Percentiles rank a stretch among this genome's conserved stretches.
Conservation (phyloP, 2,888 invertebrate species). For the Drosophila flavopinicola region DNA sequence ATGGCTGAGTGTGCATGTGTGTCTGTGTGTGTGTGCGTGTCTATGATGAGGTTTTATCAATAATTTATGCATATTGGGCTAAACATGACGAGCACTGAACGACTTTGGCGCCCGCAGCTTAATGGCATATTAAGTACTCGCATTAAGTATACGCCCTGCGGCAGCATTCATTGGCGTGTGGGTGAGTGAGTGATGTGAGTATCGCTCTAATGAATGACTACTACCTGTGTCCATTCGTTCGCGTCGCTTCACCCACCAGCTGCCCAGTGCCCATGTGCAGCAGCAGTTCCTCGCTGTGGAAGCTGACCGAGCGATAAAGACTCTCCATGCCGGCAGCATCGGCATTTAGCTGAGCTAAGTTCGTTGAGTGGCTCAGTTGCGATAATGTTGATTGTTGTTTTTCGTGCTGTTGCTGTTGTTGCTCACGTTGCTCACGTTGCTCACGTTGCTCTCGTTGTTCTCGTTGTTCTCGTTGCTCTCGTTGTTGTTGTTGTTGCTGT, state of each 20-base stretch:
- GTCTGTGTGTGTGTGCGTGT: not conserved
- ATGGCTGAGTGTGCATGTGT: not conserved
- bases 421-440: slow-evolving; percentile 36
- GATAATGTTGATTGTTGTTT: slow-evolving; percentile 37
- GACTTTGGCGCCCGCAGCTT: slow-evolving; percentile 18
- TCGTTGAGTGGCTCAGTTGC: slow-evolving; percentile 10
- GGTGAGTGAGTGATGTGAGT: slow-evolving; percentile 5
- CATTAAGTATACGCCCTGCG: slow-evolving; percentile 49
- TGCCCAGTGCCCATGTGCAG: slow-evolving; percentile 58
- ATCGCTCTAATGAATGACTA: slow-evolving; percentile 19
- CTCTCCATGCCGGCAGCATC: slow-evolving; percentile 18
- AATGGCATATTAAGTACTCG: slow-evolving; percentile 48
- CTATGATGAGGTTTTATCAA: not conserved
- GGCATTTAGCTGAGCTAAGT: slow-evolving; percentile 3
- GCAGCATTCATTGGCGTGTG: slow-evolving; percentile 7
- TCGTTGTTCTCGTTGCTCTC: too few species aligned
- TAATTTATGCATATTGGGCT: slow-evolving; percentile 30
- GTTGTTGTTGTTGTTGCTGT: slow-evolving; percentile 36
- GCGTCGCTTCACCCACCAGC: slow-evolving; percentile 32
- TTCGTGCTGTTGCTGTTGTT: slow-evolving; percentile 21
- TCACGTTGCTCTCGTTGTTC: slow-evolving; percentile 34
- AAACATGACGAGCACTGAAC: slow-evolving; percentile 17
- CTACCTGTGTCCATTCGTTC: slow-evolving; percentile 56
- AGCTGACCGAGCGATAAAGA: slow-evolving; percentile 66
- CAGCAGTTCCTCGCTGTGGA: slow-evolving; percentile 75